phyloP scores from a whole-genome alignment of 1,140 invertebrate genomes.

The Choristoneura fumiferana region DNA sequence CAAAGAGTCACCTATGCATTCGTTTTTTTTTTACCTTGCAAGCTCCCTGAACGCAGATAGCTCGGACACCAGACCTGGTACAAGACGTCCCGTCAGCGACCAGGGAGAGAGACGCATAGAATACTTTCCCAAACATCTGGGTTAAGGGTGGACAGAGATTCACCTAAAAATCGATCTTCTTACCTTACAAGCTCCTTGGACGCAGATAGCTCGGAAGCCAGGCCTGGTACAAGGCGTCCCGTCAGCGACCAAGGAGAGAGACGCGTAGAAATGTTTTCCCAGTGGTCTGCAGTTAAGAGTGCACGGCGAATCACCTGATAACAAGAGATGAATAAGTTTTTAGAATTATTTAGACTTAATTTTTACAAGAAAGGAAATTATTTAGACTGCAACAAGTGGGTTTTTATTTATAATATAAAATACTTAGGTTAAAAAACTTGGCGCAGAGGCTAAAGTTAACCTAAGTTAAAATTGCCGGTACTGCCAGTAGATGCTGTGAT shows the following conservation, averaged over 20 bases:
- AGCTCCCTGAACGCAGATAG: slow-evolving; percentile 87
- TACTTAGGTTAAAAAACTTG: too few relatives aligned
- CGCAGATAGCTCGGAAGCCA: slow-evolving; percentile 85
- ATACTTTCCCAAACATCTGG: neutral
- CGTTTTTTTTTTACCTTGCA: slow-evolving; percentile 91
- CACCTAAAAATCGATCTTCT: slow-evolving; percentile 21
- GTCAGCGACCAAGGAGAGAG: slow-evolving; percentile 90
- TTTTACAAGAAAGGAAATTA: too few relatives aligned
- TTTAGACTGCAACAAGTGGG: too few relatives aligned
- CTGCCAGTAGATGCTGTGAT: too few relatives aligned
- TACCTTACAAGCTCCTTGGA: slow-evolving; percentile 90
- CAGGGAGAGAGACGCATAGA: slow-evolving; percentile 44
- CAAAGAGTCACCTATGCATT: too few relatives aligned
- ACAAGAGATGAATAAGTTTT: too few relatives aligned
- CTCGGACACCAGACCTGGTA: slow-evolving; percentile 77
- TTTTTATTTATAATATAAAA: too few relatives aligned
- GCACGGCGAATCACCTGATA: slow-evolving; percentile 86
- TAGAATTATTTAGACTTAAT: too few relatives aligned
- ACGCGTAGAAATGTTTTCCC: slow-evolving; percentile 92
- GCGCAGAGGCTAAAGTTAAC: too few relatives aligned
- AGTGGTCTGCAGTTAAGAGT: slow-evolving; percentile 91
- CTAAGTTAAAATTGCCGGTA: too few relatives aligned
- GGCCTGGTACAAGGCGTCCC: slow-evolving; percentile 88
- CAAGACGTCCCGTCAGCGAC: slow-evolving; percentile 90
- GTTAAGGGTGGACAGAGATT: neutral